phyloP scores from a whole-genome alignment of 2,797 vertebrate species.

The Molossus molossus region DNA sequence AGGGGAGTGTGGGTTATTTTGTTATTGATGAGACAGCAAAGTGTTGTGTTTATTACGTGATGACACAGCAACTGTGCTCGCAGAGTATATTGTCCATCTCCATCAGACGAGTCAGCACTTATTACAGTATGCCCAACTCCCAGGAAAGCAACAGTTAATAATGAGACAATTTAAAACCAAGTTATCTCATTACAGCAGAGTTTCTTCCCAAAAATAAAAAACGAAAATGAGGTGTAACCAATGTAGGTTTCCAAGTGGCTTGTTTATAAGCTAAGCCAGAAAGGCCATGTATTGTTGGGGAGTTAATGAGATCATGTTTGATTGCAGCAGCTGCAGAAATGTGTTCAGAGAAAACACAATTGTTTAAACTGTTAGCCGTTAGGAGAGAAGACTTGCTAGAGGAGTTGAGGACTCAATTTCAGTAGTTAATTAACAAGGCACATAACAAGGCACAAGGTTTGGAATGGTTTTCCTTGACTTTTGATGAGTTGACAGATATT shows the following conservation, averaged over 20 bases:
- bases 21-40: background rate
- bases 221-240: background rate
- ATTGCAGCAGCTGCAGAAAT: conserved; percentile 11
- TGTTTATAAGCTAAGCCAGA: background rate
- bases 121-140: background rate
- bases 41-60: background rate
- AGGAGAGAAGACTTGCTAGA: background rate
- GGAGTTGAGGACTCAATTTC: background rate
- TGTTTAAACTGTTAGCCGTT: background rate
- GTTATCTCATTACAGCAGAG: background rate
- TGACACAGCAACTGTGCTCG: background rate
- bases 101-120: background rate
- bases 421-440: background rate
- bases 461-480: background rate
- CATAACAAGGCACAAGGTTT: background rate
- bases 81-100: too few species aligned
- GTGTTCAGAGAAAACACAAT: background rate
- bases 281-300: background rate
- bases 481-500: background rate
- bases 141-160: background rate
- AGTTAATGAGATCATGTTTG: conserved; percentile 28
- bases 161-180: background rate
- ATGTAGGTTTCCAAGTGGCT: background rate
- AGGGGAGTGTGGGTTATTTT: background rate
- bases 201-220: background rate